A percentile compares a stretch with the other conserved stretches of the same genome.
Conservation (phyloP, 1,140 invertebrate species). For the Carcinoscorpius rotundicauda region DNA sequence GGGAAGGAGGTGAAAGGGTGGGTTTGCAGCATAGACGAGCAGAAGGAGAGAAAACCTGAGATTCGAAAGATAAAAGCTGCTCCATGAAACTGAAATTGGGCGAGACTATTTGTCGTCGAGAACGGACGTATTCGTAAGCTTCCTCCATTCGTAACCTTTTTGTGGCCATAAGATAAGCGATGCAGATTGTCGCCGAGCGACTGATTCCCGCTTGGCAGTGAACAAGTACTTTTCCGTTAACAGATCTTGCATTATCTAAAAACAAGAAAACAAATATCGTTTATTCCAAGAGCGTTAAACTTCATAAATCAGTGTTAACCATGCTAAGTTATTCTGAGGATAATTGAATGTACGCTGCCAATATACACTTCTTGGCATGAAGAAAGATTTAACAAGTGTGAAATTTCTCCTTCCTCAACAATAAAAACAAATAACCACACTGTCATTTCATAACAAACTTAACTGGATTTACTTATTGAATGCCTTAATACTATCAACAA, state of each 20-base stretch:
- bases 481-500: no score
- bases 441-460: no score
- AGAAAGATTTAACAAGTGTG: not conserved
- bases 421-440: no score
- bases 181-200: constrained; percentile 65
- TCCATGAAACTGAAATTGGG: constrained; percentile 84
- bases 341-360: not conserved
- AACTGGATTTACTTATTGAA: no score
- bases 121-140: constrained; percentile 61
- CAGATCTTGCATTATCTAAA: constrained; percentile 20
- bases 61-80: constrained; percentile 65
- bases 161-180: constrained; percentile 82
- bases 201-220: constrained; percentile 85
- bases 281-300: not conserved
- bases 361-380: not conserved
- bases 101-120: constrained; percentile 56
- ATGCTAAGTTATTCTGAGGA: not conserved
- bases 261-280: constrained; percentile 2
- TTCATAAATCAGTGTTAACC: not conserved
- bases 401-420: no score
- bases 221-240: constrained; percentile 54
- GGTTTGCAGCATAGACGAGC: constrained; percentile 2
- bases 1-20: constrained; percentile 7
- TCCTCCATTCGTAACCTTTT: constrained; percentile 57
- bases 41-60: constrained; percentile 35